phyloP scores from a whole-genome alignment of 2,797 vertebrate genomes.

The Pyrocephalus nanus region DNA sequence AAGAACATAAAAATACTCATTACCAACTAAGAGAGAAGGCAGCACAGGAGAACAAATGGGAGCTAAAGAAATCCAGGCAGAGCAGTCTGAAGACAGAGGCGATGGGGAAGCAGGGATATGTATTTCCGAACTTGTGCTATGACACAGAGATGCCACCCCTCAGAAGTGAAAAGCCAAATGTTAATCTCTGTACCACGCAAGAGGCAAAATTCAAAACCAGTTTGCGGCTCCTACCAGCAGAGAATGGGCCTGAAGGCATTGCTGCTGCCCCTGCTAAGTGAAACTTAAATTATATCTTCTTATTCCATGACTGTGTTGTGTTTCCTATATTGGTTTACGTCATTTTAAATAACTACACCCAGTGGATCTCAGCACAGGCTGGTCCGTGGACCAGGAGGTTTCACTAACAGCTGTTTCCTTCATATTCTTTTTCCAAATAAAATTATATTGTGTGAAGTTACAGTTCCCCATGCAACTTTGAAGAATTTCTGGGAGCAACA shows the following conservation, averaged over 20 bases:
- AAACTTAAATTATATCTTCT: background rate
- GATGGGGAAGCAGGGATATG: background rate
- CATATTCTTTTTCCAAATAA: background rate
- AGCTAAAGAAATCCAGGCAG: background rate
- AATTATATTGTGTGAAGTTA: background rate
- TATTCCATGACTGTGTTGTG: background rate
- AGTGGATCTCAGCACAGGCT: background rate
- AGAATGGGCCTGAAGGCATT: background rate
- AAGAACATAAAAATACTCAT: constrained; percentile 15
- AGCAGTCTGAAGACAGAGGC: background rate
- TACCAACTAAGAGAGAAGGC: background rate
- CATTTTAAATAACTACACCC: background rate
- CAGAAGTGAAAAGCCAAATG: background rate
- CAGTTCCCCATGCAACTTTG: fast-evolving
- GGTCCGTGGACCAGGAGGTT: background rate
- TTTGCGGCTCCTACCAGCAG: background rate
- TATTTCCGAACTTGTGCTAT: background rate
- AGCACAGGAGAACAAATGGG: background rate
- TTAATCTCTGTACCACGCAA: background rate
- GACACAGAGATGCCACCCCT: background rate
- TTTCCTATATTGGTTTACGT: background rate
- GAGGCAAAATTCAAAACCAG: background rate
- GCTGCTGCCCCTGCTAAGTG: background rate
- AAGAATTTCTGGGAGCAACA: background rate
- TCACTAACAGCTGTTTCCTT: background rate